Evolutionary conservation across 2,797 vertebrate genomes (phyloP), one percentile per base, ranked within the genome.

Genomic region (Mallotus villosus): DNA sequence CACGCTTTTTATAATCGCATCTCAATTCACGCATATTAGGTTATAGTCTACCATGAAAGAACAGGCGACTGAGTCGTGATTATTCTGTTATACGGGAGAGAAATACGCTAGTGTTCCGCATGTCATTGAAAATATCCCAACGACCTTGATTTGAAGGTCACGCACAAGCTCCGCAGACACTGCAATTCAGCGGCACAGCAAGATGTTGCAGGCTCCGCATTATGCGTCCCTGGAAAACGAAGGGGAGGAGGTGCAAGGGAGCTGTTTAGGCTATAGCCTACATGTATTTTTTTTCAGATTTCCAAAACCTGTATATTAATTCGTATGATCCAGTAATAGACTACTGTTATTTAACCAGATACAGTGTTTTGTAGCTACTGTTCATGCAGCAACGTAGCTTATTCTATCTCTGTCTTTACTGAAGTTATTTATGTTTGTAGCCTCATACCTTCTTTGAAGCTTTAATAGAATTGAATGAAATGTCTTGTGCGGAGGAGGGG

Each of bases 81-180:
- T 55, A 19, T 5, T 55, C 19, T 55, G 2, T 4, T 55, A 55
- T 3, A 11, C 51, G 2, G 51, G 51, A 6, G 19, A 74, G 46
- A 64, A 60, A 60, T 67, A 68, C 75, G 69, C 69, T 34, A 53
- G 77, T 63, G 75, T 73, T 77, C 74, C 82, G 71, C 66, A 78
- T 92, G 93, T 92, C 92, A 93, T 74, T 90, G 87, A 84, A 74
- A 86, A 73, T 72, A 70, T 53, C 70, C 75, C 46, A 46, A 62
- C 91, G 92, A 94, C 93, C 93, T 94, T 94, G 90, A 92, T 83
- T 74, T 78, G 88, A 94, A 94, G 92, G 93, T 93, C 91, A 90
- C 63, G 19, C 70, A 46, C 53, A 57, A 89, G 84, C 88, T 87
- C 83, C 87, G 92, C 93, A 89, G 88, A 90, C 86, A 85, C 92